Conservation (phyloP, 2,797 vertebrate species). For the Phalloptychus januarius region DNA sequence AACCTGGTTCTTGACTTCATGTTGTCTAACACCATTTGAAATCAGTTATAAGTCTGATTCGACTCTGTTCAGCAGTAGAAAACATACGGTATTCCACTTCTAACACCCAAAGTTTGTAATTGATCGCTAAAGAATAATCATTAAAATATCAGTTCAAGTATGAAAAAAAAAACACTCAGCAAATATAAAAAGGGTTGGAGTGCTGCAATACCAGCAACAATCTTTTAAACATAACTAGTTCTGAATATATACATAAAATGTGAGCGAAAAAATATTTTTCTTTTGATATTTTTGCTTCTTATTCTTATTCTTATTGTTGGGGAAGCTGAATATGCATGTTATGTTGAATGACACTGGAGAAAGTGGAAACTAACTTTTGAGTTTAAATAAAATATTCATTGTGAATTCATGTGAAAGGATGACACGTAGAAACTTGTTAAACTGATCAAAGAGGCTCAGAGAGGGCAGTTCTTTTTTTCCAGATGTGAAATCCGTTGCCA, state of each 20-base stretch:
- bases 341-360: background rate
- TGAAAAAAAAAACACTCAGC: background rate
- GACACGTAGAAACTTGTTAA: slow-evolving; percentile 52
- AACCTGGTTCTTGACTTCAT: background rate
- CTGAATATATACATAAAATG: background rate
- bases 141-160: background rate
- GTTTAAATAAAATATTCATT: background rate
- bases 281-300: background rate
- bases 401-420: slow-evolving; percentile 31
- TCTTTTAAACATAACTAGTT: background rate
- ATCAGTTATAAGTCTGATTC: background rate
- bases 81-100: background rate
- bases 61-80: background rate
- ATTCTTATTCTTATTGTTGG: background rate
- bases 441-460: background rate
- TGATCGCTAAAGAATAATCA: background rate
- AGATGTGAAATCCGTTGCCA: background rate
- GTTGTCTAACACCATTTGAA: background rate
- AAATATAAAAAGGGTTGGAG: background rate
- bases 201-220: background rate
- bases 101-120: background rate
- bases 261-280: background rate
- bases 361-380: background rate
- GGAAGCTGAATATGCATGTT: background rate
- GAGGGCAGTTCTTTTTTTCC: background rate